Base-by-base conservation (phyloP, 2,888 invertebrate species). In the Ashinkailepas kermadecensis region DNA sequence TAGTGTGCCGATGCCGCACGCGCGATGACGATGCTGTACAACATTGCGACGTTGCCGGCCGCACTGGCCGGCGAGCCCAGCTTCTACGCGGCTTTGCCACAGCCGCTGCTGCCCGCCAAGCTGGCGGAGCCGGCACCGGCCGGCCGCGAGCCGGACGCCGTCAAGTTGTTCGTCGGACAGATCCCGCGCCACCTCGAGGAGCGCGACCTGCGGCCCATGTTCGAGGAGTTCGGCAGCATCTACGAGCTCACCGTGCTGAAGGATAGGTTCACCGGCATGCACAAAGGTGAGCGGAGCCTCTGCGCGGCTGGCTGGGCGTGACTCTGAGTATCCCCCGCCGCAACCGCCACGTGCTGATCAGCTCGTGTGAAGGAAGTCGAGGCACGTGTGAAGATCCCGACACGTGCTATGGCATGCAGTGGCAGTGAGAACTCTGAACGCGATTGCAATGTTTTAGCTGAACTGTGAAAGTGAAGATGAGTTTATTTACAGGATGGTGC, bases 261-360 rank as follows among this genome's bases (percentile, higher is more conserved):
- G 90, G 96, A 97, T 88, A 95, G 96, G 87, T 94, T 94, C 90
- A 96, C 96, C 83, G 96, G 96, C 84, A 94, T 96, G 92, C 96
- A 96, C 88, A 96, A 96, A 92, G 96, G 84, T 84, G 39, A 15
- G 70, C 39, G 39, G 39, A 39, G 39, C 39, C 39, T 39, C 2
- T 39, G 39, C 39, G 39, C 39, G 39, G 39, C 39, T 39, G 39
- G 39, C 39, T n/a, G n/a, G n/a, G n/a, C n/a, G n/a, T n/a, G n/a
- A n/a, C n/a, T 39, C 39, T 39, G 39, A 39, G 39, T 4, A 11
- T 15, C 12, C 59, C 59, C 59, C n/a, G 9, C 64, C 21, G 9
- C 64, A 10, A 9, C 39, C 39, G 39, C 39, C 39, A 39, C 39
- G 39, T 39, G 39, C 39, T 4, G 39, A 39, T 39, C 39, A 39